Evolutionary conservation across 2,797 vertebrate species (phyloP).

Genomic region (Coregonus suidteri): DNA sequence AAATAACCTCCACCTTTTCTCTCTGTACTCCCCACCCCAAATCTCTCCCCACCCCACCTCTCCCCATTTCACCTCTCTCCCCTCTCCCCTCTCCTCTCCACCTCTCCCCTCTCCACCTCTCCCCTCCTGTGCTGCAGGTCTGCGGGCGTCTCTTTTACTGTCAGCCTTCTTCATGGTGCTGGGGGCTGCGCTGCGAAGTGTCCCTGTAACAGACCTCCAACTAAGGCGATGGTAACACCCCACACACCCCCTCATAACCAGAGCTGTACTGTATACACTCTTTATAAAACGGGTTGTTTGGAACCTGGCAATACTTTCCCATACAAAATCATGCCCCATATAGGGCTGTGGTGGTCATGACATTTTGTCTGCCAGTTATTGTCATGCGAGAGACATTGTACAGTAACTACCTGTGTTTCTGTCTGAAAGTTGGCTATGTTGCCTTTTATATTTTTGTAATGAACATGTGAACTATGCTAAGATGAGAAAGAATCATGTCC

Average conservation of each 20-base stretch:
- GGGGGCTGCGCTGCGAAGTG: constrained; percentile 84
- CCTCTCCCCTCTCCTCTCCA: background rate
- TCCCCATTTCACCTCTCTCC: no score
- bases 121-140: constrained; percentile 73
- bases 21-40: background rate
- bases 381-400: no score
- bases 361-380: no score
- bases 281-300: background rate
- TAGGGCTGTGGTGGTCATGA: no score
- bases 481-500: no score
- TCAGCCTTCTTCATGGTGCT: constrained; percentile 89
- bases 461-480: no score
- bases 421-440: no score
- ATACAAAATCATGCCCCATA: no score
- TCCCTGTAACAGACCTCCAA: constrained; percentile 82
- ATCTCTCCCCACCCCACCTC: background rate
- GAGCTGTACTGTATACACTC: background rate
- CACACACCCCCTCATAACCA: background rate
- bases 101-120: background rate
- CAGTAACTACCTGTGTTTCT: no score
- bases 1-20: background rate
- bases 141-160: constrained; percentile 88
- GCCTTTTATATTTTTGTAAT: no score
- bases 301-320: no score
- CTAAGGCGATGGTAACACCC: constrained; percentile 87